These are phyloP conservation scores for Catharus fuscescens DNA, from an alignment of 2,113 vertebrate species.

Conservation along the genomic window DNA sequence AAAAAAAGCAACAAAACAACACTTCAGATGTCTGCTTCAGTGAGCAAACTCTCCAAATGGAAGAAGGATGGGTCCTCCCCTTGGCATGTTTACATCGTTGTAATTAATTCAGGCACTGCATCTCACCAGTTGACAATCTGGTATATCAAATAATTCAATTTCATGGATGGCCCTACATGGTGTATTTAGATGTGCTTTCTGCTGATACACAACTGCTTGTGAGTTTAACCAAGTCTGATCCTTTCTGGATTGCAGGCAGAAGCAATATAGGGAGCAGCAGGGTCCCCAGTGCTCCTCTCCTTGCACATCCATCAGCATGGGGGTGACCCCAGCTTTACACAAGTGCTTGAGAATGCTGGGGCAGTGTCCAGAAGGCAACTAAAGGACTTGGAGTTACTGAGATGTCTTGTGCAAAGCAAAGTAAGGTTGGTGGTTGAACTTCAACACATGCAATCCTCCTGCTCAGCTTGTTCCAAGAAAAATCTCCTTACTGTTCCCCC, in stretches of 20 bases:
- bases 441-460: not conserved
- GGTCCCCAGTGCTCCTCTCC: not conserved
- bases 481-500: fast-evolving
- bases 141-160: not conserved
- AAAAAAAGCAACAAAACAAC: not conserved
- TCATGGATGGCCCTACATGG: not conserved
- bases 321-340: fast-evolving
- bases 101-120: constrained; percentile 11
- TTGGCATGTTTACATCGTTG: not conserved
- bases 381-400: not conserved
- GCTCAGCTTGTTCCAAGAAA: not conserved
- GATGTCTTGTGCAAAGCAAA: not conserved
- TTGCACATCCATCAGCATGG: fast-evolving
- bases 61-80: not conserved
- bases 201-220: not conserved
- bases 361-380: not conserved
- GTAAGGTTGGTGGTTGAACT: not conserved
- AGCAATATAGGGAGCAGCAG: not conserved
- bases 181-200: not conserved
- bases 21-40: not conserved
- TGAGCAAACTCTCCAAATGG: not conserved
- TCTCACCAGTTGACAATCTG: not conserved
- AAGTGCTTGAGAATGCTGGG: not conserved
- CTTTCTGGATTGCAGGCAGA: not conserved
- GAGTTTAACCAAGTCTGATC: not conserved